phyloP scores from a whole-genome alignment of 2,113 vertebrate genomes.

The Parus major region DNA sequence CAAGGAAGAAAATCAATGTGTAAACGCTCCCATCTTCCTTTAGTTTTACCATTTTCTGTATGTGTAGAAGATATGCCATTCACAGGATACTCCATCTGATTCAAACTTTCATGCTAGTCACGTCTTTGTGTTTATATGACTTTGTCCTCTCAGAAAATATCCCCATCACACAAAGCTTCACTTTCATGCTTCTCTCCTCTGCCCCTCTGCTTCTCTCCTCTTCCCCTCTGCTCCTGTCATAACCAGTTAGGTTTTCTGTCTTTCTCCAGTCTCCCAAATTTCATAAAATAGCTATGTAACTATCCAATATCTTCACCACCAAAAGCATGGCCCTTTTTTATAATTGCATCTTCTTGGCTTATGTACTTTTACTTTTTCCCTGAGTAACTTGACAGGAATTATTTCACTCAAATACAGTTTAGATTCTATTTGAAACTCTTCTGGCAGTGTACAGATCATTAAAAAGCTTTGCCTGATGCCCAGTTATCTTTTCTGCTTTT shows the following conservation, averaged over 20 bases:
- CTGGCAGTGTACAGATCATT: background rate
- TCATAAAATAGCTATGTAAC: background rate
- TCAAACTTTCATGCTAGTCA: background rate
- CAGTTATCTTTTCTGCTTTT: background rate
- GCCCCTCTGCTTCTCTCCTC: background rate
- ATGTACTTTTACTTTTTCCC: background rate
- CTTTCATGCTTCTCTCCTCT: background rate
- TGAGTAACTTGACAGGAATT: background rate
- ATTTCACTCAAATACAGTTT: background rate
- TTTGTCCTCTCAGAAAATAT: background rate
- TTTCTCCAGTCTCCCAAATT: background rate
- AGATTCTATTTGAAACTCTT: background rate
- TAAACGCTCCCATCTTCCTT: background rate
- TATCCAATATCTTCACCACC: background rate
- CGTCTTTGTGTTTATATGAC: background rate
- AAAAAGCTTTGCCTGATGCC: background rate
- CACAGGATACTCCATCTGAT: background rate
- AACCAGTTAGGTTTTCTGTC: background rate
- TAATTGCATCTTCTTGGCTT: background rate
- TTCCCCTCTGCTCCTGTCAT: background rate
- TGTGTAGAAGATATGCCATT: background rate
- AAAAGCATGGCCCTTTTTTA: background rate
- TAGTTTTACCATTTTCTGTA: background rate
- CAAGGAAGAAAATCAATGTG: background rate
- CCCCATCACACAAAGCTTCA: background rate